Percentiles rank a stretch among this genome's conserved stretches.
phyloP scores from a whole-genome alignment of 2,113 vertebrate species.

The Monopterus albus region DNA sequence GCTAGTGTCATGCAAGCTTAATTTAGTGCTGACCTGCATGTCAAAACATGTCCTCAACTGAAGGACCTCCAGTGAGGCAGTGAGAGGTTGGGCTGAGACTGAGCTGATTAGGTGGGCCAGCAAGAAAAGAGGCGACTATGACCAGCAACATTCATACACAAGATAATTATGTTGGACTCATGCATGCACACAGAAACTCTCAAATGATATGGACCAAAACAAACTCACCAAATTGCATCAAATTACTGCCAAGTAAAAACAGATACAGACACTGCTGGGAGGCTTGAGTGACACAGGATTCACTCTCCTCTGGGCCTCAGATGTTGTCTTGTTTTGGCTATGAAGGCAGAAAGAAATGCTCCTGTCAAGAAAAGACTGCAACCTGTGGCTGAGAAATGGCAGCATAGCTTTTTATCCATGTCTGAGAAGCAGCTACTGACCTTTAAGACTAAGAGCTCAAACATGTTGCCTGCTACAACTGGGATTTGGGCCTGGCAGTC shows the following conservation, averaged over 20 bases:
- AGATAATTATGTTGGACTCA: slow-evolving; percentile 17
- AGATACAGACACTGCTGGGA: slow-evolving; percentile 21
- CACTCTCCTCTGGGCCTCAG: background rate
- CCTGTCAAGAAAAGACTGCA: slow-evolving; percentile 48
- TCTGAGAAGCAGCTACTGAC: slow-evolving; percentile 68
- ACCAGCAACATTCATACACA: slow-evolving; percentile 1
- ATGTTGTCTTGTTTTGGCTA: slow-evolving; percentile 12
- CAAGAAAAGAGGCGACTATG: background rate
- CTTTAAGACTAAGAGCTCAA: slow-evolving; percentile 73
- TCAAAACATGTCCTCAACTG: slow-evolving; percentile 63
- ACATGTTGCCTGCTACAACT: slow-evolving; percentile 67
- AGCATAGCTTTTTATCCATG: slow-evolving; percentile 60
- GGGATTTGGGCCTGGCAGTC: slow-evolving; percentile 54
- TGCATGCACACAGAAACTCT: background rate
- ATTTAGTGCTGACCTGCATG: slow-evolving; percentile 60
- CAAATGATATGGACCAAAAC: slow-evolving; percentile 21
- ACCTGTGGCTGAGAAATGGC: slow-evolving; percentile 51
- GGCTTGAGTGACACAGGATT: background rate
- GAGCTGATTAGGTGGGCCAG: slow-evolving; percentile 52
- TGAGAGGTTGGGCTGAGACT: slow-evolving; percentile 34
- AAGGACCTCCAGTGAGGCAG: slow-evolving; percentile 31
- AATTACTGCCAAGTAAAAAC: slow-evolving; percentile 27
- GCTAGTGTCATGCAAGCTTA: slow-evolving; percentile 54
- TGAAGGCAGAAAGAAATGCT: slow-evolving; percentile 20
- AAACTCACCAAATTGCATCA: slow-evolving; percentile 23